Conservation (phyloP, 2,113 vertebrate genomes). For the Burhinus oedicnemus region DNA sequence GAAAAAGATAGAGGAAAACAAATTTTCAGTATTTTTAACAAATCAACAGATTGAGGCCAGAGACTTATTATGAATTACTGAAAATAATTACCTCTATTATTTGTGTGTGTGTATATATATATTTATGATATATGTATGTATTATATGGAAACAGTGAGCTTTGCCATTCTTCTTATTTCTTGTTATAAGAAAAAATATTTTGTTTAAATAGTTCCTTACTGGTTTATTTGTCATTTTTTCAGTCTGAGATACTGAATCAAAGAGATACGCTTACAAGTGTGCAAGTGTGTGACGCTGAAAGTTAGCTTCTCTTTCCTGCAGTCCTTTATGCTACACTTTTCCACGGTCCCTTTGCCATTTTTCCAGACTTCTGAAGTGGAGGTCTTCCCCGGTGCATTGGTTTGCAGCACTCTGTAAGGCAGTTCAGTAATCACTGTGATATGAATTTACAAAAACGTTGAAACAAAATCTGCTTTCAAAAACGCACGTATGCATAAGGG, state of each 20-base stretch:
- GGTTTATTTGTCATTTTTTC: not conserved
- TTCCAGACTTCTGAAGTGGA: not conserved
- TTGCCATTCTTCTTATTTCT: not conserved
- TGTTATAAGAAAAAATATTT: not conserved
- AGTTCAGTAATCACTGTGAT: not conserved
- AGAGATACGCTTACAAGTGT: not conserved
- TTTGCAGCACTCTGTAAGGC: not conserved
- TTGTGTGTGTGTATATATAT: not conserved
- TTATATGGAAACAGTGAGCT: not conserved
- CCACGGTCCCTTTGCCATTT: not conserved
- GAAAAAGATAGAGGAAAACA: not conserved
- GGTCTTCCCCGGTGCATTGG: not conserved
- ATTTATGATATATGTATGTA: not conserved
- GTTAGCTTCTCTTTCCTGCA: not conserved
- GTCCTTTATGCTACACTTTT: not conserved
- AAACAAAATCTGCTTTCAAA: conserved; percentile 8
- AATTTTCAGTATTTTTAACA: not conserved
- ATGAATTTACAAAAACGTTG: not conserved
- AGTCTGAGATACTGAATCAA: not conserved
- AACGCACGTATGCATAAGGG: not conserved
- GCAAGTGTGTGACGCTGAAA: not conserved
- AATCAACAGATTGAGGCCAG: not conserved
- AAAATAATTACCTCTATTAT: not conserved
- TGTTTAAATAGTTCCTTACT: not conserved
- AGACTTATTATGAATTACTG: not conserved